Base-by-base conservation (phyloP, 1,140 invertebrate species). In the Sminthurinus signatus region DNA sequence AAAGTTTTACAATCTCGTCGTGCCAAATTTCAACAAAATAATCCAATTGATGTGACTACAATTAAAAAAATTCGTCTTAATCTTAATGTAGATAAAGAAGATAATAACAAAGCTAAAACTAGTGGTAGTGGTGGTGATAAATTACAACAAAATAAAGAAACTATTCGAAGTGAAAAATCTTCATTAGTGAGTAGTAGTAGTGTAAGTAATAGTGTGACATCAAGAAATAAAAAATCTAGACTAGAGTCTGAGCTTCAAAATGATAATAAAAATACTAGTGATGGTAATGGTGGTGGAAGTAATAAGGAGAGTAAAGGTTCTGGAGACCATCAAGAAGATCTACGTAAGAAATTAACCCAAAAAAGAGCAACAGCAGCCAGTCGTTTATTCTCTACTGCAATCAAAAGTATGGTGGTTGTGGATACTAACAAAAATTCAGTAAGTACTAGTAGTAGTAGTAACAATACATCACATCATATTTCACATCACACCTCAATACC, bases 21-120 rank as follows among this genome's bases (percentile, higher is more conserved):
- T 36, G 54, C 54, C 54, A 56, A 56, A 28, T 56, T 56, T 23
- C 28, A 56, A 31, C 54, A 56, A 19, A 56, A 27, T 56, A 42
- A 28, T 39, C 31, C 36, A n/a, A 42, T 56, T 21, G 25, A n/a
- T 39, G 14, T 39, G 4, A 23, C 50, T 4, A 52, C 50, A 4
- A 25, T 5, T 5, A 52, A 52, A 23, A 52, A 52, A 52, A 52
- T 52, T 28, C 50, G 50, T 8, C 28, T 52, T 4, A 52, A 52
- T 28, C 23, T 23, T 52, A 5, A 48, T 48, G 19, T 15, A 42
- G 39, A 12, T n/a, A 42, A n/a, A 12, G 10, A 42, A 42, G 10
- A 42, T 42, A 10, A 42, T n/a, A 42, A 42, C 39, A n/a, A 42
- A 48, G 17, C 8, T 8, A 48, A 48, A 48, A 4, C 8, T 10